Base-by-base conservation (phyloP, 2,888 invertebrate species). In the Panzeria rudis region DNA sequence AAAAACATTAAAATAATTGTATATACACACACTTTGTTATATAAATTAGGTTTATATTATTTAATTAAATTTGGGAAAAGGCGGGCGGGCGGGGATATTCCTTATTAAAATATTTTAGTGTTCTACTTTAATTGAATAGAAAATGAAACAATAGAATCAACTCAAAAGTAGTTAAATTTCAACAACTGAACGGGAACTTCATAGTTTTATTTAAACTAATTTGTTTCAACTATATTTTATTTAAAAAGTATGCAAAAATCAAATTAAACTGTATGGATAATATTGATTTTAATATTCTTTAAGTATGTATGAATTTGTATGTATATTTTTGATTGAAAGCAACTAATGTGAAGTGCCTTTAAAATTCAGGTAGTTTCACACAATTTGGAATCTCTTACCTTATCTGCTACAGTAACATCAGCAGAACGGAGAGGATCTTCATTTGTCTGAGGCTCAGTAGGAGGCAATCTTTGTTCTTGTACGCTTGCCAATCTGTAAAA, bases 401-500 rank as follows among this genome's bases (percentile, higher is more conserved):
- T 97, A 93, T 96, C 96, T 87, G 95, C 94, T 87, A 94, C 94
- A 88, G 94, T 93, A 59, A 93, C 91, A 88, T 93, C 93, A 66
- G 94, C 88, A 90, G 94, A 89, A 92, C 94, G 89, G 84, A 92
- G 72, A 90, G 93, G 73, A 92, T 94, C 87, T 91, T 94, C 82
- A 91, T 88, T 89, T 3, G 95, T 94, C 75, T 89, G 87, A 90
- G 95, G 92, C 89, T 95, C 62, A 95, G 95, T 52, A 94, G 96
- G 87, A 93, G 93, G 88, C 88, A 97, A 94, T 88, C 98, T 95
- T 93, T 98, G 98, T 93, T 98, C 98, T 94, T 98, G 98, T 56
- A 98, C 98, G 92, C 98, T 98, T 56, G 98, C 98, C 93, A 98
- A 94, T 92, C 98, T 98, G 92, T n/a, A 35, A 41, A 32, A 68